Conservation (phyloP, 2,888 invertebrate species). For the Lypha dubia region DNA sequence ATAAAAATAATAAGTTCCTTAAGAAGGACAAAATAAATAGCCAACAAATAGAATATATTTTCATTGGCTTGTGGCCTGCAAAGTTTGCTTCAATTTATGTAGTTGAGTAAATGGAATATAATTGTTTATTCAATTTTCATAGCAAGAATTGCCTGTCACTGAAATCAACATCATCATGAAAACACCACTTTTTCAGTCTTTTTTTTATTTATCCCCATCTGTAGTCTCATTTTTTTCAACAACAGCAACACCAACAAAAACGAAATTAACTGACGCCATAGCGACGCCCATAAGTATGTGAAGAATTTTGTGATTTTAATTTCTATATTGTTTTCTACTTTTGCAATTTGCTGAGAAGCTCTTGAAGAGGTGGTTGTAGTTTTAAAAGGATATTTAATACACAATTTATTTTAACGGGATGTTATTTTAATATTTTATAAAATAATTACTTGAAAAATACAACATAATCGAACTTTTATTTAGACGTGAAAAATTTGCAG, state of each 20-base stretch:
- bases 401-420: background rate
- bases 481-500: background rate
- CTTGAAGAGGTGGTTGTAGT: slow-evolving; percentile 13
- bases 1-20: background rate
- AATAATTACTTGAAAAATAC: slow-evolving; percentile 16
- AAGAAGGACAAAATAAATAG: background rate
- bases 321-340: slow-evolving; percentile 9
- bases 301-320: slow-evolving; percentile 1
- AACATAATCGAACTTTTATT: background rate
- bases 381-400: slow-evolving; percentile 37
- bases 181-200: background rate
- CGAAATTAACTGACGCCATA: slow-evolving; percentile 53
- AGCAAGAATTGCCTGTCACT: slow-evolving; percentile 7
- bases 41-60: background rate
- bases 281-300: slow-evolving; percentile 55
- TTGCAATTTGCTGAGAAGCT: background rate
- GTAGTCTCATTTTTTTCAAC: background rate
- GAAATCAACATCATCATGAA: slow-evolving; percentile 33
- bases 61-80: background rate
- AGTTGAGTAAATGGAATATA: slow-evolving; percentile 60
- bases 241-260: background rate
- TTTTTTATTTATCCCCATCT: background rate
- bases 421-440: slow-evolving; percentile 9
- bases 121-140: slow-evolving; percentile 64
- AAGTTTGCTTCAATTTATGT: slow-evolving; percentile 23